phyloP scores from a whole-genome alignment of 2,797 vertebrate species.

The Sebastes melanostomus region DNA sequence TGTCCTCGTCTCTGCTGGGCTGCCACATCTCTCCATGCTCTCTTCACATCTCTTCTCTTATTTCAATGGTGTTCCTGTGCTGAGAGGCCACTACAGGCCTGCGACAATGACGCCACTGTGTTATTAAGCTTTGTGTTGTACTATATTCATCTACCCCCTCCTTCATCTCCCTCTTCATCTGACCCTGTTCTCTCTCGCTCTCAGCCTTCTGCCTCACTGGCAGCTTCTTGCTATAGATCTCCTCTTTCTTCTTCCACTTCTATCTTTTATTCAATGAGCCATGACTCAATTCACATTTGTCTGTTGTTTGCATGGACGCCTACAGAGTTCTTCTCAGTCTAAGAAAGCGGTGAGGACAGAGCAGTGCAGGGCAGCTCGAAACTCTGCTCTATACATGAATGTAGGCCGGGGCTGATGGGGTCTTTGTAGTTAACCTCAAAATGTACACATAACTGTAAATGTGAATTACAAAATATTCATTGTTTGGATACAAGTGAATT shows the following conservation, averaged over 20 bases:
- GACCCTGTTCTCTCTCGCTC: conserved; percentile 14
- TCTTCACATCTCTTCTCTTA: conserved; percentile 1
- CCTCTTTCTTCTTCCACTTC: conserved; percentile 3
- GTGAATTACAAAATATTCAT: not conserved
- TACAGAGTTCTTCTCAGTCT: conserved; percentile 62
- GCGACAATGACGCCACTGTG: conserved; percentile 62
- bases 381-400: not conserved
- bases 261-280: conserved; percentile 70
- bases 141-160: conserved; percentile 2
- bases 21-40: not conserved
- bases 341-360: conserved; percentile 10
- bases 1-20: not conserved
- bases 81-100: conserved; percentile 35
- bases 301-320: conserved; percentile 64
- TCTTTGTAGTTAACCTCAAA: not conserved
- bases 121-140: conserved; percentile 27
- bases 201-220: not conserved
- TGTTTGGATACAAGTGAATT: not conserved
- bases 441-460: no score
- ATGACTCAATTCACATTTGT: conserved; percentile 77
- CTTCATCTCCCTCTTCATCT: conserved; percentile 18
- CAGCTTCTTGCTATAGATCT: not conserved
- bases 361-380: not conserved
- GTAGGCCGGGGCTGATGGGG: not conserved
- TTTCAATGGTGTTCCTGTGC: conserved; percentile 22